These are phyloP conservation scores for Istiophorus platypterus DNA, from an alignment of 2,113 vertebrate genomes.

Conservation along the genomic window DNA sequence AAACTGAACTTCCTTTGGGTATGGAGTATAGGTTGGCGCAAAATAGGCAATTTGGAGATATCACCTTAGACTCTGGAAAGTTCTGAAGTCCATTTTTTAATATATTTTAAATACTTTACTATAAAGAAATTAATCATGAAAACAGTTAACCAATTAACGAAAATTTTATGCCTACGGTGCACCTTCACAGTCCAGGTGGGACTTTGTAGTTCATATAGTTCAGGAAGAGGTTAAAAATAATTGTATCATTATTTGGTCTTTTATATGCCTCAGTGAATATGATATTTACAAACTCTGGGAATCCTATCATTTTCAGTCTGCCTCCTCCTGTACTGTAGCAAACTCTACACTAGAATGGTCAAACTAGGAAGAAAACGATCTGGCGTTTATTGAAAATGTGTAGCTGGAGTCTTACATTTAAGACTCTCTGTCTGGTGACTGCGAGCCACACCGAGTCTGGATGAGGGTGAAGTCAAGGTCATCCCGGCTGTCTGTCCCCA, in stretches of 20 bases:
- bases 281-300: constrained; percentile 61
- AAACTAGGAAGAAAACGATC: constrained; percentile 56
- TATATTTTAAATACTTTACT: background rate
- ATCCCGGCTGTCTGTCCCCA: constrained; percentile 66
- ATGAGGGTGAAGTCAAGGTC: constrained; percentile 76
- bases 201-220: background rate
- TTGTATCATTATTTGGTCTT: constrained; percentile 61
- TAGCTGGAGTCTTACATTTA: constrained; percentile 65
- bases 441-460: constrained; percentile 39
- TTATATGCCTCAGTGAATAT: constrained; percentile 37
- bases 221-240: constrained; percentile 32
- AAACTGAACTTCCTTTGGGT: too few species aligned
- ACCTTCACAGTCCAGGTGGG: background rate
- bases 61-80: background rate
- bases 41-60: background rate
- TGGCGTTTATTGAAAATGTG: constrained; percentile 68
- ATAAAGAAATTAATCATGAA: too few species aligned
- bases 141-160: too few species aligned
- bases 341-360: constrained; percentile 72
- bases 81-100: background rate
- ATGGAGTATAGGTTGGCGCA: too few species aligned
- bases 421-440: constrained; percentile 55
- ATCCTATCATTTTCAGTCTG: constrained; percentile 49
- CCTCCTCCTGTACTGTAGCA: constrained; percentile 40
- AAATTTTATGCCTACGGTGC: background rate